Base-by-base conservation (phyloP, 2,113 vertebrate species). In the Clupea harengus region DNA sequence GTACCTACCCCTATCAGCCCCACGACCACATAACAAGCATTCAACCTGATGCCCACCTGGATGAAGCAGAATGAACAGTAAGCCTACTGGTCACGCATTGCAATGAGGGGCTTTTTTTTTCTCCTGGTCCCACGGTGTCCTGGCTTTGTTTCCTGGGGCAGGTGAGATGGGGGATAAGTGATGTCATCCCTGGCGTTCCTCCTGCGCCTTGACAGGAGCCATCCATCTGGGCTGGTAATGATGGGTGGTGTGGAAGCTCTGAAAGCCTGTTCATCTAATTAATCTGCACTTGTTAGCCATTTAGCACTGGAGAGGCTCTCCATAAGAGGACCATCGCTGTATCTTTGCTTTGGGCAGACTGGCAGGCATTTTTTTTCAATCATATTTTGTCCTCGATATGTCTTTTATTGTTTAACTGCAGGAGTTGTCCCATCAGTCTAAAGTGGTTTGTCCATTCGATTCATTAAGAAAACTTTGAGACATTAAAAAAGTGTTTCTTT, bases 281-380 rank as follows among this genome's bases (percentile, higher is more conserved):
- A 78, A 78, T 78, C 72, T 78, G 72, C 72, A 78, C 72, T 78
- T 78, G 72, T 78, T 11, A 32, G 72, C 72, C 72, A 78, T 78
- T 78, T 78, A 78, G 28, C 5, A 32, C 9, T 4, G 28, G 72
- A 39, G 72, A 78, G 32, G 25, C 28, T 78, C 72, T 39, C 22
- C 72, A 11, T 28, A 32, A 44, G 32, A 13, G 39, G 72, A 32
- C 72, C 72, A 15, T 11, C 72, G 4, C 32, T 32, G 72, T 3
- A 5, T 44, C 72, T 78, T 4, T 32, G 39, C 39, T 32, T 78
- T 78, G 72, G 15, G 67, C 25, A 13, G 13, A 10, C 25, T 17
- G 28, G 25, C 72, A 78, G 72, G 72, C 32, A 78, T 39, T 39
- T 15, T 25, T 13, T 6, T 78, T 32, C 28, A 11, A 28, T 39